These are phyloP conservation scores for Torymus texanus DNA, from an alignment of 2,888 invertebrate species.

Conservation along the genomic window DNA sequence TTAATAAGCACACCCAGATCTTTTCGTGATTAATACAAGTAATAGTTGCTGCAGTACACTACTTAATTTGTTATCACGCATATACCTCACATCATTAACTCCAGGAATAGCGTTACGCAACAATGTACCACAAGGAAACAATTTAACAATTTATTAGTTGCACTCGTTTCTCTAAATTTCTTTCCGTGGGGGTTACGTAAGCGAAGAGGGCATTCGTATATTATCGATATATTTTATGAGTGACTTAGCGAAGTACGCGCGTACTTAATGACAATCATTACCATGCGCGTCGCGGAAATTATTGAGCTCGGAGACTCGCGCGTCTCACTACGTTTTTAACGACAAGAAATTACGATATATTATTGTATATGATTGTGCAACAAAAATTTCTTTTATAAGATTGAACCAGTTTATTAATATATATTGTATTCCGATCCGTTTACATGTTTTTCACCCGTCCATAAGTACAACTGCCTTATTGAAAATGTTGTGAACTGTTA, in stretches of 20 bases:
- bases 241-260: neutral
- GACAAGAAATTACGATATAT: neutral
- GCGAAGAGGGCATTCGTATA: neutral
- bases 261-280: constrained; percentile 32
- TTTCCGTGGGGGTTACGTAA: neutral
- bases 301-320: neutral
- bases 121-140: no score
- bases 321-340: neutral
- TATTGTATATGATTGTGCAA: constrained; percentile 17
- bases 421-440: neutral
- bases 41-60: no score
- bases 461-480: no score
- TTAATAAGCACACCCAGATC: no score
- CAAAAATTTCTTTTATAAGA: neutral
- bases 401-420: neutral
- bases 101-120: no score
- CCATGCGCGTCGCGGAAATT: constrained; percentile 17
- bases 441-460: neutral
- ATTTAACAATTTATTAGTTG: neutral
- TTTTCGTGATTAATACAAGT: no score
- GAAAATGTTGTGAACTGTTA: neutral
- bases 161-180: neutral
- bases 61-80: no score
- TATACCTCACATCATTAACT: no score
- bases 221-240: neutral